These are phyloP conservation scores for Ivindomyrus marchei DNA, from an alignment of 2,113 vertebrate genomes.

Conservation along the genomic window DNA sequence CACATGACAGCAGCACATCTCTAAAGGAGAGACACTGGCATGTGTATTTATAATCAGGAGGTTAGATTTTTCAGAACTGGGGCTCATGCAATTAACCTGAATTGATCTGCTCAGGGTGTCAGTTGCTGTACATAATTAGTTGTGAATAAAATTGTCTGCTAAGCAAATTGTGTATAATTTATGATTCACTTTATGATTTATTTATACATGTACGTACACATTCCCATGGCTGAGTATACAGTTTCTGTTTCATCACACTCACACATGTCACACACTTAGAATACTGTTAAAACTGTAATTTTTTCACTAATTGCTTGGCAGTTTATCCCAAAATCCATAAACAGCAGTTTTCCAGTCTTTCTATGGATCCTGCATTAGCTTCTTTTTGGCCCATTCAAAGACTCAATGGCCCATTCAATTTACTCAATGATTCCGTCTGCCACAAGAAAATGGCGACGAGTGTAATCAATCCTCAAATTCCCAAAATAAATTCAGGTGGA, in stretches of 20 bases:
- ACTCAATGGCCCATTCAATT: not conserved
- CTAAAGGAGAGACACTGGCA: not conserved
- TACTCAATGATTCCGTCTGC: not conserved
- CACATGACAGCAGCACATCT: not conserved
- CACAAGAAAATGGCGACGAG: not conserved
- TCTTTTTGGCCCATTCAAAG: not conserved
- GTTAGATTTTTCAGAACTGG: not conserved
- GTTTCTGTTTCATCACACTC: not conserved
- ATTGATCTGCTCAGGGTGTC: not conserved
- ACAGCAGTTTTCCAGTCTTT: not conserved
- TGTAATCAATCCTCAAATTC: not conserved
- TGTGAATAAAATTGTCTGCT: slow-evolving; percentile 9
- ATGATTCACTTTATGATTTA: not conserved
- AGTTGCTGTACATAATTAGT: not conserved
- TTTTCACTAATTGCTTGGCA: not conserved
- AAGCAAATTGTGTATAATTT: not conserved
- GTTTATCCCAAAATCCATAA: not conserved
- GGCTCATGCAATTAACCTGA: not conserved
- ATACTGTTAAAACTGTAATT: not conserved
- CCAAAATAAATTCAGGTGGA: not conserved
- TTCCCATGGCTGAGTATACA: not conserved
- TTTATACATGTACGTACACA: not conserved
- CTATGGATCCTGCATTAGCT: not conserved
- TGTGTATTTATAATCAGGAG: not conserved
- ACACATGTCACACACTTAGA: not conserved